phyloP scores from a whole-genome alignment of 1,140 invertebrate genomes.

The Plodia interpunctella region DNA sequence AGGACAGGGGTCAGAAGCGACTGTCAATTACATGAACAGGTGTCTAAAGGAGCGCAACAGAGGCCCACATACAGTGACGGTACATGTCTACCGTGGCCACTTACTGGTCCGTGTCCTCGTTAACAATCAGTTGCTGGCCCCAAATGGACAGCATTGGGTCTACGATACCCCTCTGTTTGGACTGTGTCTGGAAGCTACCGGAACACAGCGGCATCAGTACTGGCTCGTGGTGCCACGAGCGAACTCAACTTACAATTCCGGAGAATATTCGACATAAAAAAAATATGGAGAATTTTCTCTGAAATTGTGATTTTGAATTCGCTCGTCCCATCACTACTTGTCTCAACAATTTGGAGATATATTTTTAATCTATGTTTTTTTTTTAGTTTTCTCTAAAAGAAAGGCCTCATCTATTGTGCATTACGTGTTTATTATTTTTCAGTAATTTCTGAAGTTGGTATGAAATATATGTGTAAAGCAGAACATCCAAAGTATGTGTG shows the following conservation, averaged over 20 bases:
- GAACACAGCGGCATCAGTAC: constrained; percentile 65
- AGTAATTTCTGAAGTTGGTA: no score
- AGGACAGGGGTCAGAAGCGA: constrained; percentile 27
- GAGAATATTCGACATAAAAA: no score
- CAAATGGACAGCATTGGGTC: constrained; percentile 98
- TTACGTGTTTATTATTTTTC: no score
- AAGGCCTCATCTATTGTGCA: no score
- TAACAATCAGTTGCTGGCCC: constrained; percentile 97
- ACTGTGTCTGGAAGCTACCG: constrained; percentile 94
- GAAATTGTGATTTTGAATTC: no score
- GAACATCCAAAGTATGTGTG: no score
- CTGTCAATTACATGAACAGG: constrained; percentile 47
- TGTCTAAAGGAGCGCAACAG: constrained; percentile 54
- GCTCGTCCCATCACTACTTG: no score
- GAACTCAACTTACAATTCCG: not conserved
- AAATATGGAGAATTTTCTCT: no score
- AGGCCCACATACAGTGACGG: constrained; percentile 56
- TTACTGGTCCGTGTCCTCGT: constrained; percentile 97
- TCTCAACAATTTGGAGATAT: no score
- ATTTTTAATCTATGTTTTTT: no score
- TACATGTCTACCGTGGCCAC: constrained; percentile 76
- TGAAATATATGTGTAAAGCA: no score
- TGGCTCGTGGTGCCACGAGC: constrained; percentile 15
- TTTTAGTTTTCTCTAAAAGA: no score
- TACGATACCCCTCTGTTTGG: constrained; percentile 95